Base-by-base conservation (phyloP, 2,113 vertebrate species). In the Leucoraja erinaceus region DNA sequence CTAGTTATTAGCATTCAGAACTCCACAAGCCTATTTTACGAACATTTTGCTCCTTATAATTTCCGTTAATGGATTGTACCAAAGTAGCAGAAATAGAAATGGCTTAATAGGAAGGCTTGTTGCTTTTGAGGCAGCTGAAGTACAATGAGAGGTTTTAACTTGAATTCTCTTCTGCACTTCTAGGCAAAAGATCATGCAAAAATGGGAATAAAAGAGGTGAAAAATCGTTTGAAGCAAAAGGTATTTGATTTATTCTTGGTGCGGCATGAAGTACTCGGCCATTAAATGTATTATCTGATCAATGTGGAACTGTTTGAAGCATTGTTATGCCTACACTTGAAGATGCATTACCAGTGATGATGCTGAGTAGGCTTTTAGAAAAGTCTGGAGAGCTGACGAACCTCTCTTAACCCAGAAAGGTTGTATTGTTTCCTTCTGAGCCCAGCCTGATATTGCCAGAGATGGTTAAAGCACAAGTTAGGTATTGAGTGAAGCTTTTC, bases 131-230 rank as follows among this genome's bases (percentile, higher is more conserved):
- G 94, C 94, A 96, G 94, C 96, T 94, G 93, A 93, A 96, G 96
- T 91, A 47, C 20, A 25, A 25, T 72, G 68, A 74, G 90, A 72
- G 63, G 90, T 91, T 95, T 95, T 95, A 96, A 96, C 95, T 96
- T 96, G 96, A 96, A 96, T 94, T 95, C 94, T 96, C 94, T 96
- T 95, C 90, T 91, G 20, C 90, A 91, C 47, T 91, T 72, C 94
- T 96, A 99, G 98, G 98, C 98, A 94, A 99, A 99, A 96, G 98
- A 99, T 96, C 98, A 99, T 94, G 98, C 98, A 93, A 99, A 97
- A 95, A 99, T 99, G 98, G 98, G 98, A 94, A 99, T 99, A 95
- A 99, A 98, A 95, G 98, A 99, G 95, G 98, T 99, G 96, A 97
- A 97, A 97, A 97, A 97, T 95, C 97, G 97, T 95, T 97, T 97